Conservation (phyloP, 2,888 invertebrate species). For the Aphidius colemani region DNA sequence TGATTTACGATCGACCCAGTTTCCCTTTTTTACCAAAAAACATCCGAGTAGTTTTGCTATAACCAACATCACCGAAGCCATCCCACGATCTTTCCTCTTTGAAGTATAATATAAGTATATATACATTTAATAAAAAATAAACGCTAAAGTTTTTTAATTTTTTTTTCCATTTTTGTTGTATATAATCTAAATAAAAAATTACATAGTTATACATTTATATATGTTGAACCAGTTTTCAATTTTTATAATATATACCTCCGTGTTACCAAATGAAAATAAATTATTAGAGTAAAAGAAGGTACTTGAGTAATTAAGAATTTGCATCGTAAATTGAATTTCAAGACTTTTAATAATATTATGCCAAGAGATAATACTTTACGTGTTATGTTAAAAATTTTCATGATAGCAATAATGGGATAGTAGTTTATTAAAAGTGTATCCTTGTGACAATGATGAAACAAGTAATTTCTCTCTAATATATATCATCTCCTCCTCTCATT, state of each 20-base stretch:
- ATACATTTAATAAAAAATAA: background rate
- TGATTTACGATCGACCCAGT: slow-evolving; percentile 38
- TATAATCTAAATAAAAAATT: slow-evolving; percentile 6
- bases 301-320: slow-evolving; percentile 29
- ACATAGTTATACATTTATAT: background rate
- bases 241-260: slow-evolving; percentile 3
- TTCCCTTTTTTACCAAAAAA: slow-evolving; percentile 28
- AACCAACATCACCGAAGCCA: slow-evolving; percentile 13
- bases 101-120: slow-evolving; percentile 15
- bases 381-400: slow-evolving; percentile 23
- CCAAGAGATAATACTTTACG: slow-evolving; percentile 11
- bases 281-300: slow-evolving; percentile 16
- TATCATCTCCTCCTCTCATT: slow-evolving; percentile 3
- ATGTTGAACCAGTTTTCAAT: too few species aligned
- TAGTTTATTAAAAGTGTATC: slow-evolving; percentile 32
- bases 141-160: background rate
- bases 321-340: slow-evolving; percentile 31
- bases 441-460: slow-evolving; percentile 26
- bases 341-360: slow-evolving; percentile 25
- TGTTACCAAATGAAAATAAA: slow-evolving; percentile 24
- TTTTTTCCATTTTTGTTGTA: background rate
- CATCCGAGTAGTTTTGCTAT: background rate
- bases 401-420: slow-evolving; percentile 27
- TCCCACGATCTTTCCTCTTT: slow-evolving; percentile 10
- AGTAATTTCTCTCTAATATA: slow-evolving; percentile 26